Evolutionary conservation across 1,140 invertebrate genomes (phyloP).

Genomic region (Subanguina moxae): DNA sequence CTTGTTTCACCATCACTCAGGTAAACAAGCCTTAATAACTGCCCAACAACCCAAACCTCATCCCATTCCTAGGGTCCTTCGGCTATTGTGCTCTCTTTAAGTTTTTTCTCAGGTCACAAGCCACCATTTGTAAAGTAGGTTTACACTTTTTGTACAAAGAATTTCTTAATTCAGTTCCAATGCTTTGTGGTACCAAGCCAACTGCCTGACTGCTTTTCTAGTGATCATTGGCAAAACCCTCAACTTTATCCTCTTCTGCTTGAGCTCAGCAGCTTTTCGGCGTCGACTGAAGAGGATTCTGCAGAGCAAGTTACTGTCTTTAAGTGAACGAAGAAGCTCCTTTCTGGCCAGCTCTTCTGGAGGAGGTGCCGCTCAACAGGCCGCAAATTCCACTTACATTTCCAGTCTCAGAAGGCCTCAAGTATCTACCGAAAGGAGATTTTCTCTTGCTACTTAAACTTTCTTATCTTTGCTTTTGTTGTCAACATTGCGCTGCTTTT

Average conservation of each 20-base stretch:
- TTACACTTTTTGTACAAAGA: too few species aligned
- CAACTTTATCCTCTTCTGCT: constrained; percentile 39
- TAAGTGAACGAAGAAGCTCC: constrained; percentile 5
- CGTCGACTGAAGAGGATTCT: constrained; percentile 16
- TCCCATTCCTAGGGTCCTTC: constrained; percentile 20
- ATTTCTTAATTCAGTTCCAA: constrained; percentile 2
- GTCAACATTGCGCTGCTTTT: too few species aligned
- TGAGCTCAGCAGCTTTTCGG: constrained; percentile 31
- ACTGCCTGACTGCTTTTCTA: constrained; percentile 30
- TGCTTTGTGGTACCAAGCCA: constrained; percentile 18
- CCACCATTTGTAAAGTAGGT: constrained; percentile 10
- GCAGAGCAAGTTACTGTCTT: neutral
- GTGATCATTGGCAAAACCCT: constrained; percentile 38
- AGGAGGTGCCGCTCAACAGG: neutral
- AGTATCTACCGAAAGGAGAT: neutral
- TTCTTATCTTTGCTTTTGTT: too few species aligned
- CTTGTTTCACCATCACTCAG: constrained; percentile 42
- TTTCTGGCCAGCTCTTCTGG: constrained; percentile 7
- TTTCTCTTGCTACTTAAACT: neutral
- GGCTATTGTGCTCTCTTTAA: constrained; percentile 22
- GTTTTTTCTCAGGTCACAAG: constrained; percentile 16
- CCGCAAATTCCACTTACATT: neutral
- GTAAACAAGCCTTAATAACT: neutral
- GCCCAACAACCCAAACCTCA: neutral
- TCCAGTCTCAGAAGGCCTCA: constrained; percentile 1